Evolutionary conservation across 2,888 invertebrate species (phyloP).

Genomic region (Gymnoscelis rufifasciata): DNA sequence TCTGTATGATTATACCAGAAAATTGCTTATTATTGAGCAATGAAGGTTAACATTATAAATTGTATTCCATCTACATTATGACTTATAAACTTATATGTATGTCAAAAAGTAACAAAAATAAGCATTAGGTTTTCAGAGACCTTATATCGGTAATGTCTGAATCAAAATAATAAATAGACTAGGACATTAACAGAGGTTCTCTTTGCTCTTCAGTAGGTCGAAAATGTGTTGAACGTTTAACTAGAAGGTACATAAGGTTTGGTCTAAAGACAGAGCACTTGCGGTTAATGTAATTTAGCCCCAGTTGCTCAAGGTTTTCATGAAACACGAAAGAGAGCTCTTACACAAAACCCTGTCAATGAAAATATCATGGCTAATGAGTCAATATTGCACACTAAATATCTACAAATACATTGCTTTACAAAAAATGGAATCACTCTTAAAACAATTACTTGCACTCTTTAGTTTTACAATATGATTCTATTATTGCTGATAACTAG

Average conservation of each 20-base stretch:
- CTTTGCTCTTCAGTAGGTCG: slow-evolving; percentile 20
- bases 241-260: slow-evolving; percentile 7
- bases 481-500: slow-evolving; percentile 6
- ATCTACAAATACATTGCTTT: slow-evolving; percentile 10
- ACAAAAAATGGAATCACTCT: background rate
- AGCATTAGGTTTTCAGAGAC: no score
- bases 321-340: slow-evolving; percentile 12
- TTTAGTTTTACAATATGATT: slow-evolving; percentile 7
- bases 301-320: slow-evolving; percentile 27
- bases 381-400: slow-evolving; percentile 6
- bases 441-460: slow-evolving; percentile 7
- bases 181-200: slow-evolving; percentile 14
- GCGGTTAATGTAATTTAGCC: slow-evolving; percentile 21
- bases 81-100: no score
- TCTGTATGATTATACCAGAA: slow-evolving; percentile 17
- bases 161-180: no score
- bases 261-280: slow-evolving; percentile 22
- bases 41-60: slow-evolving; percentile 10
- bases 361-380: slow-evolving; percentile 5
- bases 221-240: slow-evolving; percentile 24
- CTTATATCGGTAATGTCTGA: no score
- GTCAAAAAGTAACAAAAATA: no score
- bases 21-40: slow-evolving; percentile 35
- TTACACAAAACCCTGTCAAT: slow-evolving; percentile 16
- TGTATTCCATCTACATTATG: no score